phyloP scores from a whole-genome alignment of 2,113 vertebrate species.

The Glaucidium brasilianum region DNA sequence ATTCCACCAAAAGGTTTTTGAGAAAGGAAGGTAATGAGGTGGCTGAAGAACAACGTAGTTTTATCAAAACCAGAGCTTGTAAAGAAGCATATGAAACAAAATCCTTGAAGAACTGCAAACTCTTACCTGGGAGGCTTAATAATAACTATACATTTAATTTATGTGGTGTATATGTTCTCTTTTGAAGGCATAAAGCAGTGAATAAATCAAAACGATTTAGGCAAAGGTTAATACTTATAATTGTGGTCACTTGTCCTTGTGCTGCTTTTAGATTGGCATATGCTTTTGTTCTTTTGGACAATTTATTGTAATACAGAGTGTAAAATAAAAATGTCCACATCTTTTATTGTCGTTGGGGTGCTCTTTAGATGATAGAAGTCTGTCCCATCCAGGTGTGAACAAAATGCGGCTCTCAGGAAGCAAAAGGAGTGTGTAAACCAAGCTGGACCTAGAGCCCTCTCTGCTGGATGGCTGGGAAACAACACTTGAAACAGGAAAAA shows the following conservation, averaged over 20 bases:
- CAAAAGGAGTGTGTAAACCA: neutral
- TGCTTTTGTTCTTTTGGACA: neutral
- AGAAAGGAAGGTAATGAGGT: neutral
- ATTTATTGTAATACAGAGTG: neutral
- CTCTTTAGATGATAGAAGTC: neutral
- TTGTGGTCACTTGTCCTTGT: neutral
- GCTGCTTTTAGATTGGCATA: neutral
- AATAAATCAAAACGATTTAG: neutral
- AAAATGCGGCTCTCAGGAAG: neutral
- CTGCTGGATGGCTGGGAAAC: conserved; percentile 59
- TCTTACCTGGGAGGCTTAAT: neutral
- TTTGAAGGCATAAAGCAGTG: neutral
- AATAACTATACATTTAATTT: neutral
- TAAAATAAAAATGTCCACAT: neutral
- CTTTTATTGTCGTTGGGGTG: neutral
- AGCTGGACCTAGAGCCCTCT: conserved; percentile 56
- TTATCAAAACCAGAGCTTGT: neutral
- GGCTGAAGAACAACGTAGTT: neutral
- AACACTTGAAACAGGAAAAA: neutral
- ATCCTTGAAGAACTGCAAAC: neutral
- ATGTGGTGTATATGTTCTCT: neutral
- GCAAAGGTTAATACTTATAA: neutral
- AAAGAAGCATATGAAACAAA: neutral
- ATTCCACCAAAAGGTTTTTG: neutral
- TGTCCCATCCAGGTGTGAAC: neutral